phyloP scores from a whole-genome alignment of 2,113 vertebrate genomes.

The Erpornis zantholeuca region DNA sequence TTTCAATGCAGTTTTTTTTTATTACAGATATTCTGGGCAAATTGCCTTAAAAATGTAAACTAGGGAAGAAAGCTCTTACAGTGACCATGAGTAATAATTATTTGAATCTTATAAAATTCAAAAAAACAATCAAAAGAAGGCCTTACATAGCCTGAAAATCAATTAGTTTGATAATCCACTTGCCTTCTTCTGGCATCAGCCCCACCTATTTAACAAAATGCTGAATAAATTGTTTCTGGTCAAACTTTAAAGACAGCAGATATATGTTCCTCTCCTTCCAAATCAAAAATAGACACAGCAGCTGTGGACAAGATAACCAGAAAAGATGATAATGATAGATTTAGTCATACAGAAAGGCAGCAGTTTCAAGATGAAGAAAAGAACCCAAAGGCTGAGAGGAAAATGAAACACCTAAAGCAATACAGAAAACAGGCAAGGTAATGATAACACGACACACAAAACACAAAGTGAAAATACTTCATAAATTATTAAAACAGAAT shows the following conservation, averaged over 20 bases:
- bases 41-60: neutral
- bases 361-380: neutral
- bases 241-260: neutral
- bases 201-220: neutral
- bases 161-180: neutral
- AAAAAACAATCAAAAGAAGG: neutral
- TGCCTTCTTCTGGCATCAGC: neutral
- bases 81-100: neutral
- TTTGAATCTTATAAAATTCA: neutral
- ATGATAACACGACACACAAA: neutral
- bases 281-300: neutral
- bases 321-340: neutral
- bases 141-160: neutral
- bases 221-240: neutral
- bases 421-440: neutral
- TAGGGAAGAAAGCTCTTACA: neutral
- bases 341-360: neutral
- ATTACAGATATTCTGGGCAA: neutral
- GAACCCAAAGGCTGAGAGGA: neutral
- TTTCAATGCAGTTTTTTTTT: neutral
- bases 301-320: neutral
- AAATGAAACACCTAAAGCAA: neutral
- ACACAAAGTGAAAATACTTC: neutral
- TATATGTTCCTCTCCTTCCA: neutral
- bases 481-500: neutral